A percentile compares a stretch with the other conserved stretches of the same genome.
These are phyloP conservation scores for Acrocephalus kingi DNA, from an alignment of 2,113 vertebrate species.

Conservation along the genomic window DNA sequence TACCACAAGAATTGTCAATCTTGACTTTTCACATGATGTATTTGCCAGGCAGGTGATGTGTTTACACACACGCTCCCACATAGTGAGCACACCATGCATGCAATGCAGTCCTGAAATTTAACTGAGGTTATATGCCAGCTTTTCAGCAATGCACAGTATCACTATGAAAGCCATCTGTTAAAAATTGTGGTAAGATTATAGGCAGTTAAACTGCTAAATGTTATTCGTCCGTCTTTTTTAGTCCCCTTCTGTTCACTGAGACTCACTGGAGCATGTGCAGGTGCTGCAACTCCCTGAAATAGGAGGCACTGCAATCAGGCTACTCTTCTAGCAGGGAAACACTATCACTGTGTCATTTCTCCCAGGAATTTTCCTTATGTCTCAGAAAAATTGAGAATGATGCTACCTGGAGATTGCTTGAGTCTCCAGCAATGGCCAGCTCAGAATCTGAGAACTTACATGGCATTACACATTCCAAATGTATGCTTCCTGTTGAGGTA, in stretches of 20 bases:
- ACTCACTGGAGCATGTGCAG: conserved; percentile 12
- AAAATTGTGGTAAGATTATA: conserved; percentile 15
- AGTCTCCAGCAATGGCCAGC: background rate
- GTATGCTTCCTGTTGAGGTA: background rate
- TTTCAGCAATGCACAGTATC: background rate
- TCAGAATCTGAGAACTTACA: background rate
- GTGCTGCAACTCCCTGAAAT: background rate
- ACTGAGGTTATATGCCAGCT: background rate
- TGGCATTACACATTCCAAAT: background rate
- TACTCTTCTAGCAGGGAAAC: background rate
- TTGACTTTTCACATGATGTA: background rate
- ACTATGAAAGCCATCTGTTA: conserved; percentile 50
- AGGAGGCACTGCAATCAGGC: background rate
- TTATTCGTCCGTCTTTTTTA: conserved; percentile 45
- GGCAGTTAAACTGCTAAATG: conserved; percentile 45
- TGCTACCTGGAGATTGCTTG: background rate
- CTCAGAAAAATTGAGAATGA: background rate
- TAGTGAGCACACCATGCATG: background rate
- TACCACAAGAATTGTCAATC: background rate
- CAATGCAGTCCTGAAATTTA: background rate
- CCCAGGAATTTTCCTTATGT: background rate
- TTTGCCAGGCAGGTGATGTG: conserved; percentile 13
- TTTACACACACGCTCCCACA: conserved; percentile 2
- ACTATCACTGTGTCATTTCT: background rate
- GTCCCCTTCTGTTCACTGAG: conserved; percentile 52